Conservation (phyloP, 2,888 invertebrate genomes). For the Cantharis flavilabris region DNA sequence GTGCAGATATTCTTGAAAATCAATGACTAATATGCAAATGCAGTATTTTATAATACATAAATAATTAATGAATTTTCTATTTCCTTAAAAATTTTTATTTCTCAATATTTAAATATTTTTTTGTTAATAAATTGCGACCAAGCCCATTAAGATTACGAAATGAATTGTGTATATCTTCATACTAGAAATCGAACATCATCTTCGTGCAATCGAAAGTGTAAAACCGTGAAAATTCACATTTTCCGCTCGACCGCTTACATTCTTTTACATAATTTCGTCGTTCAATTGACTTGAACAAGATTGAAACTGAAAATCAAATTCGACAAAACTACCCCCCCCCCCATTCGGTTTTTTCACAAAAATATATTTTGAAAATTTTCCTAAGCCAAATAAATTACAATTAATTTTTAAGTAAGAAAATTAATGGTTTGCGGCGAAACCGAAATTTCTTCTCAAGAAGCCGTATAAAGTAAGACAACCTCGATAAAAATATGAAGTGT, state of each 20-base stretch:
- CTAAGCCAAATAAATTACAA: no score
- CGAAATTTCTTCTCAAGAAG: background rate
- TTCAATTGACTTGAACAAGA: no score
- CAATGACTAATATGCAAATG: background rate
- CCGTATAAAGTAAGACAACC: background rate
- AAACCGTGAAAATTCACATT: no score
- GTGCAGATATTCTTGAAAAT: background rate
- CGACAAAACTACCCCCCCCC: no score
- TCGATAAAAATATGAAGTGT: background rate
- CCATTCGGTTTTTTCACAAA: no score
- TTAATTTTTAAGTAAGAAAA: background rate
- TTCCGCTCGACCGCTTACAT: no score
- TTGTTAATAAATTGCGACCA: background rate
- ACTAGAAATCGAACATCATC: background rate
- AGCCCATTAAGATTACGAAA: background rate
- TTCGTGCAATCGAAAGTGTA: no score
- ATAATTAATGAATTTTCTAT: background rate
- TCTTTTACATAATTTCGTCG: no score
- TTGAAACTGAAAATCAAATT: no score
- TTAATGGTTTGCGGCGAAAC: background rate
- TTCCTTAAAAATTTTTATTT: background rate
- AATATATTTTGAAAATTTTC: no score
- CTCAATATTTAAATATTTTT: background rate
- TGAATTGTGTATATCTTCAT: background rate
- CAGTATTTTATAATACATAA: background rate